Evolutionary conservation across 23 tunicate species (phyloP).

Genomic region (Diplosoma virens): DNA sequence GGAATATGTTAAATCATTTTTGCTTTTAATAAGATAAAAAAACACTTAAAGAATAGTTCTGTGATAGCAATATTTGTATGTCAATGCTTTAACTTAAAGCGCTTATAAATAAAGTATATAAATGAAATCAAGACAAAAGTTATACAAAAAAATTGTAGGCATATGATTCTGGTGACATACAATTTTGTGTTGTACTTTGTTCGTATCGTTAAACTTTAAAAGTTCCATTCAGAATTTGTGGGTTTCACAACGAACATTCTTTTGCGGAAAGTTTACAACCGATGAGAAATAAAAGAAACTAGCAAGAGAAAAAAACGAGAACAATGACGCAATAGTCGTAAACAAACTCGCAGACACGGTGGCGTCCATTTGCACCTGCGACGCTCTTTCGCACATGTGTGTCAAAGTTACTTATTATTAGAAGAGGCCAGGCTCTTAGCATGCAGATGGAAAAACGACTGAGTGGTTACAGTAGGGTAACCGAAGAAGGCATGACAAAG

Average conservation of each 20-base stretch:
- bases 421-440: background rate
- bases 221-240: background rate
- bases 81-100: no score
- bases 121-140: no score
- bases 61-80: no score
- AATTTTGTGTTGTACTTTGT: no score
- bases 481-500: no score
- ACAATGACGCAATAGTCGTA: constrained; percentile 6
- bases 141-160: no score
- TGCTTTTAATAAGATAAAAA: no score
- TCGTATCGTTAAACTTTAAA: constrained; percentile 10
- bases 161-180: no score
- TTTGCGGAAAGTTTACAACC: background rate
- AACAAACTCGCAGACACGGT: constrained; percentile 52
- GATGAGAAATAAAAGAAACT: constrained; percentile 13
- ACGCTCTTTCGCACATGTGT: constrained; percentile 29
- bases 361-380: constrained; percentile 84
- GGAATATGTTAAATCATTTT: no score
- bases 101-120: no score
- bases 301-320: background rate
- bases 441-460: constrained; percentile 25
- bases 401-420: background rate
- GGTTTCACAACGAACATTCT: background rate
- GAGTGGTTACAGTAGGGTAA: no score
- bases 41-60: no score